phyloP scores from a whole-genome alignment of 2,797 vertebrate species.

The Tapirus indicus region DNA sequence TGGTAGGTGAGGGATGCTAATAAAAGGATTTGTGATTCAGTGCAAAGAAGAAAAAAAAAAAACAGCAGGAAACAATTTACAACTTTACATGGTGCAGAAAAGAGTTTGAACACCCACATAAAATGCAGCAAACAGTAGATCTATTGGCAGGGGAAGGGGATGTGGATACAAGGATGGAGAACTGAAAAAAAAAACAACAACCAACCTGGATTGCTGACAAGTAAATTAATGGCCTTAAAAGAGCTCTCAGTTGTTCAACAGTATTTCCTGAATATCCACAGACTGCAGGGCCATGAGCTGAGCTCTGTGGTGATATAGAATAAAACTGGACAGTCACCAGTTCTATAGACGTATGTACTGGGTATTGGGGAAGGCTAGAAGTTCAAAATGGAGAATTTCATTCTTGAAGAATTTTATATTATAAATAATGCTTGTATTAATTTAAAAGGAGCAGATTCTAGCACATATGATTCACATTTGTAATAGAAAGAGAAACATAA shows the following conservation, averaged over 20 bases:
- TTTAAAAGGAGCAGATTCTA: constrained; percentile 75
- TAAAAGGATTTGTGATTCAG: not conserved
- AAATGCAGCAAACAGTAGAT: not conserved
- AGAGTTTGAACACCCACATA: too few species aligned
- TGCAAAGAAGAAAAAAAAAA: not conserved
- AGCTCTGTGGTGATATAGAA: not conserved
- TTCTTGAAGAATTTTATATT: fast-evolving
- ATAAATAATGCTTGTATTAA: not conserved
- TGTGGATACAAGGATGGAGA: not conserved
- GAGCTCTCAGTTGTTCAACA: not conserved
- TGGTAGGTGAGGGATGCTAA: not conserved
- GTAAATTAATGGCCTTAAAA: not conserved
- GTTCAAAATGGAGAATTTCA: not conserved
- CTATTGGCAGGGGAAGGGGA: not conserved
- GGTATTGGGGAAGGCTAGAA: not conserved
- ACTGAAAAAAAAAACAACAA: not conserved
- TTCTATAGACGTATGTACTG: fast-evolving
- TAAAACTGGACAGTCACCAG: not conserved
- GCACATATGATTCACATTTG: constrained; percentile 58
- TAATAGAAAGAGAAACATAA: constrained; percentile 60
- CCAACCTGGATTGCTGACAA: not conserved
- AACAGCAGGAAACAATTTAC: not conserved
- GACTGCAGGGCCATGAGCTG: not conserved
- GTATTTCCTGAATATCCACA: not conserved
- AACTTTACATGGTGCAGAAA: not conserved